These are phyloP conservation scores for Tridacna gigas DNA, from an alignment of 2,888 invertebrate species.

Conservation along the genomic window DNA sequence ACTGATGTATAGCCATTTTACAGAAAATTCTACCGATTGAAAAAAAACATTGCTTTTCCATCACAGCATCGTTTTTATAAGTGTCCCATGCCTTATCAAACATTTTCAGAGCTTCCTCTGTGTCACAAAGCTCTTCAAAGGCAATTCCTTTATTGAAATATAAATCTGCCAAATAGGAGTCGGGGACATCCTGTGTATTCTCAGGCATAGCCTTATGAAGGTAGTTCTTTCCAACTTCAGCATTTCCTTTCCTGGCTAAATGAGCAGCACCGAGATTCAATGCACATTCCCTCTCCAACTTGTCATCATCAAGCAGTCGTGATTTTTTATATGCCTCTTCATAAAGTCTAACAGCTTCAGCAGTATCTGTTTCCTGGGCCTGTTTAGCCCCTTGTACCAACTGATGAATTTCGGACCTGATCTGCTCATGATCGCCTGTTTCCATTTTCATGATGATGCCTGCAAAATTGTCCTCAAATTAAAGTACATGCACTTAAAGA, in stretches of 20 bases:
- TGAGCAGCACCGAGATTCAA: constrained; percentile 81
- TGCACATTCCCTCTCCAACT: constrained; percentile 75
- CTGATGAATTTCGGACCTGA: background rate
- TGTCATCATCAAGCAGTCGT: constrained; percentile 66
- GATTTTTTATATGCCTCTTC: constrained; percentile 67
- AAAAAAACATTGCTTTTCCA: background rate
- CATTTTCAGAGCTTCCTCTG: constrained; percentile 68
- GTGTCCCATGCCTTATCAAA: constrained; percentile 66
- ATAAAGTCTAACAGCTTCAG: constrained; percentile 62
- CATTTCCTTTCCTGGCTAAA: constrained; percentile 66
- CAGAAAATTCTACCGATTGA: constrained; percentile 3
- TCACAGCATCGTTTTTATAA: constrained; percentile 1
- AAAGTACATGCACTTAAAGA: too few relatives aligned
- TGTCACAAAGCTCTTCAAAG: constrained; percentile 70
- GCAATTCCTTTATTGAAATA: constrained; percentile 81
- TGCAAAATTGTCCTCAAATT: background rate
- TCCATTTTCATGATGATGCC: constrained; percentile 4
- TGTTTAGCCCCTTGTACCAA: constrained; percentile 6
- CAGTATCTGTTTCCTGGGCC: constrained; percentile 33
- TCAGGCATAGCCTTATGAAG: constrained; percentile 74
- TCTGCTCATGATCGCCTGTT: background rate
- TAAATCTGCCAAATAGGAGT: constrained; percentile 76
- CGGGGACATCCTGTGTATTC: constrained; percentile 49
- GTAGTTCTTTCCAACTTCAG: constrained; percentile 72
- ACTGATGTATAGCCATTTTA: background rate